Evolutionary conservation across 2,888 invertebrate species (phyloP).

Genomic region (Aleiodes leptofemur): DNA sequence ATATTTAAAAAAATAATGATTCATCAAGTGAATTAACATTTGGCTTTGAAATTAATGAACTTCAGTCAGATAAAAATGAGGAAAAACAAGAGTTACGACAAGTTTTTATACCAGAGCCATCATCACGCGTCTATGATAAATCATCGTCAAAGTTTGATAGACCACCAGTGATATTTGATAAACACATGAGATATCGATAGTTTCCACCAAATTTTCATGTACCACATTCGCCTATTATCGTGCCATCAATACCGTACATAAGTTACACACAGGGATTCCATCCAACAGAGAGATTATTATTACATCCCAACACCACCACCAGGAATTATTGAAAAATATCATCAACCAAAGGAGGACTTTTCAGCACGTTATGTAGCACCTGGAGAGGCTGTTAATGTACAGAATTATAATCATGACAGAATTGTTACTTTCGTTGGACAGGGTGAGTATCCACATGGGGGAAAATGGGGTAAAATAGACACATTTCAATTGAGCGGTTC

Average conservation of each 20-base stretch:
- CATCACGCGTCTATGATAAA: conserved; percentile 61
- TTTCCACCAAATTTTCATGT: conserved; percentile 60
- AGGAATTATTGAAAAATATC: conserved; percentile 67
- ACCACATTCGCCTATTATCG: conserved; percentile 56
- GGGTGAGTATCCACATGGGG: too few relatives aligned
- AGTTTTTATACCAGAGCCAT: conserved; percentile 56
- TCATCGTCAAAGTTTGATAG: conserved; percentile 64
- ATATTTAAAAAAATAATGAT: conserved; percentile 67
- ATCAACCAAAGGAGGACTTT: conserved; percentile 74
- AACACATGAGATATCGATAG: conserved; percentile 62
- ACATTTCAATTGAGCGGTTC: too few relatives aligned
- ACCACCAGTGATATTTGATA: conserved; percentile 64
- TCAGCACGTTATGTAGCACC: conserved; percentile 75
- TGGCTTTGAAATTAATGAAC: conserved; percentile 87
- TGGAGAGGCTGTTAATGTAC: conserved; percentile 70
- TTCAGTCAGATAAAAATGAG: conserved; percentile 75
- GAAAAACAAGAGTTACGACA: conserved; percentile 46
- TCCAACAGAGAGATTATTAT: conserved; percentile 47
- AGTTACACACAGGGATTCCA: conserved; percentile 66
- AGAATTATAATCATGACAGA: conserved; percentile 79
- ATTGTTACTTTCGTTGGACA: conserved; percentile 81
- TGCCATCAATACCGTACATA: conserved; percentile 63
- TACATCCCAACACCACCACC: conserved; percentile 58
- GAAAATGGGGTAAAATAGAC: too few relatives aligned
- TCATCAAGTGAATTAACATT: conserved; percentile 84